These are phyloP conservation scores for Bovichtus variegatus DNA, from an alignment of 2,797 vertebrate genomes.

Conservation along the genomic window DNA sequence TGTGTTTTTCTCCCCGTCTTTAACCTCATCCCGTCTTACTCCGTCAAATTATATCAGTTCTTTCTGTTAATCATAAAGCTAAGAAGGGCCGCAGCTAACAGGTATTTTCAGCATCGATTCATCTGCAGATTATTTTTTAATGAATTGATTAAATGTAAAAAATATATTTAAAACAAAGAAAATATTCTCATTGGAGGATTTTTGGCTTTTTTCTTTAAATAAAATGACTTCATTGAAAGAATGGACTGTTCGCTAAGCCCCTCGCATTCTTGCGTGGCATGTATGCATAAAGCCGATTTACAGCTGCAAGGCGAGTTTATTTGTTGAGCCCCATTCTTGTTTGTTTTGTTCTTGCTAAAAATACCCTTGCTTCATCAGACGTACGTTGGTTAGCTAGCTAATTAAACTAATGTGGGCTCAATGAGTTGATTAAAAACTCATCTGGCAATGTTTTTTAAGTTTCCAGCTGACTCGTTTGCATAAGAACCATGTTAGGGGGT, in stretches of 20 bases:
- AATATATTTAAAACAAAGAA: neutral
- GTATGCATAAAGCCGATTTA: no score
- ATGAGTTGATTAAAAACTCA: no score
- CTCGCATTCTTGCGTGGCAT: no score
- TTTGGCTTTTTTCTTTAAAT: neutral
- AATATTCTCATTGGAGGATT: neutral
- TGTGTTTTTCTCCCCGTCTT: neutral
- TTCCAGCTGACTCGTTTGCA: neutral
- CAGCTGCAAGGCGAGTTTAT: no score
- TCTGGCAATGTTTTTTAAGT: no score
- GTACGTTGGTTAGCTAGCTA: no score
- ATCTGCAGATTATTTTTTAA: neutral
- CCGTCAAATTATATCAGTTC: neutral
- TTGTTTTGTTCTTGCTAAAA: no score
- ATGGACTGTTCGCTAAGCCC: no score
- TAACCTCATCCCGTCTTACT: neutral
- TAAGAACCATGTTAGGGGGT: neutral
- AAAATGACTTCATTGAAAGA: no score
- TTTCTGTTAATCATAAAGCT: neutral
- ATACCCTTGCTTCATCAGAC: no score
- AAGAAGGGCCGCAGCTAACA: neutral
- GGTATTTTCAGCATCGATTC: neutral
- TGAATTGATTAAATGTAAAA: neutral
- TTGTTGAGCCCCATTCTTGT: no score
- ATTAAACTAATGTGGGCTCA: no score